These are phyloP conservation scores for Caerostris extrusa DNA, from an alignment of 1,140 invertebrate species.

Conservation along the genomic window DNA sequence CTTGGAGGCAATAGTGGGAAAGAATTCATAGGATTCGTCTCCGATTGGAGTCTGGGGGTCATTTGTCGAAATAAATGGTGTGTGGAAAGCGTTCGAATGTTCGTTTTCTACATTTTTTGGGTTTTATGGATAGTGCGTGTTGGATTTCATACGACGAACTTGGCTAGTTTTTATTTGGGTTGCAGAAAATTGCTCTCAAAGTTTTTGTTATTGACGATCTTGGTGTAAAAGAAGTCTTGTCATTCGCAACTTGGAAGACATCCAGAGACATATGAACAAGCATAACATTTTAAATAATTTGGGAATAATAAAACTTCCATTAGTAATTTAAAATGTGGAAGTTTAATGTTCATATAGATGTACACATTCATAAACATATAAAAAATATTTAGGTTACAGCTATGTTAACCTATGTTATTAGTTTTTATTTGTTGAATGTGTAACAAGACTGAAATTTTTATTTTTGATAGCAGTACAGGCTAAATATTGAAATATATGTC, in stretches of 20 bases:
- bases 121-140: not conserved
- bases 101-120: not conserved
- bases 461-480: no score
- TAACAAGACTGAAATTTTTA: no score
- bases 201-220: not conserved
- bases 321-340: no score
- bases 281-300: no score
- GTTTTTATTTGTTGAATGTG: no score
- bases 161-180: not conserved
- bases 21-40: slow-evolving; percentile 38
- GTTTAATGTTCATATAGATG: no score
- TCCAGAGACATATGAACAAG: not conserved
- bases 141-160: not conserved
- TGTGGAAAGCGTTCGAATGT: not conserved
- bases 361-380: no score
- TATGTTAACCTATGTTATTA: no score
- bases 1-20: not conserved
- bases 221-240: not conserved
- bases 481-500: no score
- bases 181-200: not conserved
- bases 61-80: slow-evolving; percentile 13
- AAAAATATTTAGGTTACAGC: no score
- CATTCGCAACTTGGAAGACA: not conserved
- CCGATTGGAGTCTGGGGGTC: slow-evolving; percentile 16
- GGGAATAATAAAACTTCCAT: no score